Base-by-base conservation (phyloP, 2,797 vertebrate genomes). In the Amblyraja radiata region DNA sequence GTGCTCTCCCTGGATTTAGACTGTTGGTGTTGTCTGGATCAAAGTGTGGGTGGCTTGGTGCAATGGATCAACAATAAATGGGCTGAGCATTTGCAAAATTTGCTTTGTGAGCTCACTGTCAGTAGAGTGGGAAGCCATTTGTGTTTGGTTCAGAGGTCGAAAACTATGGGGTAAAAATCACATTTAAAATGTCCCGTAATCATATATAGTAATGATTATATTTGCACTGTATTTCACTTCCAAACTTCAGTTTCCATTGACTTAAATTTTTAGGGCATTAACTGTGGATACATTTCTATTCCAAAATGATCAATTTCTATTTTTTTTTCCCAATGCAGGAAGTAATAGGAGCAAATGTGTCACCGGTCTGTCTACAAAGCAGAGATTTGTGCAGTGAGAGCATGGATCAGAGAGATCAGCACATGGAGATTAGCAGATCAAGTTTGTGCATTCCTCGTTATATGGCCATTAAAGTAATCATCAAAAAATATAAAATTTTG, bases 371-470 rank as follows among this genome's bases (percentile, higher is more conserved):
- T 2, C 14, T 68, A n/a, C 63, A 21, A 32, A 9, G 7, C n/a
- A n/a, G 14, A 88, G 25, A 13, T 28, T 63, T 88, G 14, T 2
- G 2, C n/a, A 21, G 6, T n/a, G 54, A 88, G 84, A 68, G 16
- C 61, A 68, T 1, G 61, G 14, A 88, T 36, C 32, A 32, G n/a
- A 88, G n/a, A 21, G 46, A 21, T 88, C 84, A 88, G 16, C 46
- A 16, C 61, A 68, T 86, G 61, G 16, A 25, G 14, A 10, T 88
- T 32, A 18, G 1, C 7, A 1, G 6, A 68, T 7, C 84, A 36
- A n/a, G n/a, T 68, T 36, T 65, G n/a, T n/a, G n/a, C 84, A 88
- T 88, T 88, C 13, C 16, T 88, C 13, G n/a, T 88, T 88, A 36
- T 21, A 0, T n/a, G 16, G 61, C n/a, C n/a, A 88, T 36, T 36